Evolutionary conservation across 2,888 invertebrate species (phyloP).

Genomic region (Acleris literana): DNA sequence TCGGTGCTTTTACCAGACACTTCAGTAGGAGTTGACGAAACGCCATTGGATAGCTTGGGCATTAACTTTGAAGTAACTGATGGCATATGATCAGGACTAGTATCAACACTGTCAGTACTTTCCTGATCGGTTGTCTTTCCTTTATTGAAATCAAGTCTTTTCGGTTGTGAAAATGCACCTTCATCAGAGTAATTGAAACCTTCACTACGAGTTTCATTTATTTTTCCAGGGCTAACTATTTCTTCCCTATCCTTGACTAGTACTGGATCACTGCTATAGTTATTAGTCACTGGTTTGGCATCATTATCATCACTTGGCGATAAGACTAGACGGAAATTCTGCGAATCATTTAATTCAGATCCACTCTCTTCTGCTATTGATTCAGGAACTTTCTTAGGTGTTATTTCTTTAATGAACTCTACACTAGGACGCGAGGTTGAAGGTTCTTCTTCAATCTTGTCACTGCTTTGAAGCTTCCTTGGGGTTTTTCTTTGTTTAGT

Average conservation of each 20-base stretch:
- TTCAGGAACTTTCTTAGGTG: constrained; percentile 54
- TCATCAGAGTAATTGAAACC: constrained; percentile 63
- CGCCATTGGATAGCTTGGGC: constrained; percentile 76
- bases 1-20: constrained; percentile 48
- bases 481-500: constrained; percentile 61
- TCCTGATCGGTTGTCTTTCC: constrained; percentile 72
- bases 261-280: constrained; percentile 64
- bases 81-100: constrained; percentile 68
- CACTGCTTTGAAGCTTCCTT: constrained; percentile 47
- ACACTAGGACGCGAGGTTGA: constrained; percentile 55
- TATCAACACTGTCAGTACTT: constrained; percentile 71
- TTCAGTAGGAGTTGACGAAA: constrained; percentile 76
- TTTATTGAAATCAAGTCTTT: constrained; percentile 52
- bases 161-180: constrained; percentile 55
- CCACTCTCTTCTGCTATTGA: constrained; percentile 60
- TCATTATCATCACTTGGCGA: constrained; percentile 63
- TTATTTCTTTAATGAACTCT: constrained; percentile 61
- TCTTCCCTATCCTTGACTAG: constrained; percentile 58
- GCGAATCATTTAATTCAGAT: constrained; percentile 70
- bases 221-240: constrained; percentile 54
- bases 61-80: constrained; percentile 71
- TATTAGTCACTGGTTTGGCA: constrained; percentile 43
- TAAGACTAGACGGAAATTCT: constrained; percentile 67
- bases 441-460: constrained; percentile 44
- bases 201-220: constrained; percentile 62